A percentile compares a stretch with the other conserved stretches of the same genome.
These are phyloP conservation scores for Adineta ricciae DNA, from an alignment of 2,888 invertebrate genomes.

Conservation along the genomic window DNA sequence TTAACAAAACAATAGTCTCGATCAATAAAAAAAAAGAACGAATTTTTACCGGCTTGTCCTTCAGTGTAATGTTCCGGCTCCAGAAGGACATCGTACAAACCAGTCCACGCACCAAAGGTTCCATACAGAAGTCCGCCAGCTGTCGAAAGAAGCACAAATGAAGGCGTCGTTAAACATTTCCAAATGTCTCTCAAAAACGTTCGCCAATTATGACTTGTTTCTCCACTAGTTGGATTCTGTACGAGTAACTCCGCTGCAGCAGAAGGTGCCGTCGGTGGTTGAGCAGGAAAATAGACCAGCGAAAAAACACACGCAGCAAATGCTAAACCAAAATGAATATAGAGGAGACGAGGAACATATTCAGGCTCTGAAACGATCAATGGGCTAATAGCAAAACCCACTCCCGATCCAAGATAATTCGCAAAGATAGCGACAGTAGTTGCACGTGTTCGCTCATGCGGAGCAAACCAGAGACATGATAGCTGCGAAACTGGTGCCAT, in stretches of 20 bases:
- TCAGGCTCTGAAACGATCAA: not conserved
- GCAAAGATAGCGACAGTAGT: not conserved
- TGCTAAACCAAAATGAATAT: constrained; percentile 4
- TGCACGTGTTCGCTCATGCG: constrained; percentile 7
- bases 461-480: not conserved
- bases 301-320: not conserved
- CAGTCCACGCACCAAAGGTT: not conserved
- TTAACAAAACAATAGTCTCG: too few relatives aligned
- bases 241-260: not conserved
- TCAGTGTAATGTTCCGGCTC: not conserved
- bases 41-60: not conserved
- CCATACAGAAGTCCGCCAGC: not conserved
- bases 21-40: too few relatives aligned
- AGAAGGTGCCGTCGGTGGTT: not conserved
- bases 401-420: not conserved
- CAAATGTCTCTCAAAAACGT: not conserved
- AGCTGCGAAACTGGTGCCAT: constrained; percentile 11
- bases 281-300: not conserved
- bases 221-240: not conserved
- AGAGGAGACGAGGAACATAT: not conserved
- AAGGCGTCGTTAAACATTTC: not conserved
- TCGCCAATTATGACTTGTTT: not conserved
- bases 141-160: not conserved
- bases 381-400: not conserved
- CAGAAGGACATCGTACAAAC: not conserved